Base-by-base conservation (phyloP, 2,113 vertebrate genomes). In the Salvelinus alpinus region DNA sequence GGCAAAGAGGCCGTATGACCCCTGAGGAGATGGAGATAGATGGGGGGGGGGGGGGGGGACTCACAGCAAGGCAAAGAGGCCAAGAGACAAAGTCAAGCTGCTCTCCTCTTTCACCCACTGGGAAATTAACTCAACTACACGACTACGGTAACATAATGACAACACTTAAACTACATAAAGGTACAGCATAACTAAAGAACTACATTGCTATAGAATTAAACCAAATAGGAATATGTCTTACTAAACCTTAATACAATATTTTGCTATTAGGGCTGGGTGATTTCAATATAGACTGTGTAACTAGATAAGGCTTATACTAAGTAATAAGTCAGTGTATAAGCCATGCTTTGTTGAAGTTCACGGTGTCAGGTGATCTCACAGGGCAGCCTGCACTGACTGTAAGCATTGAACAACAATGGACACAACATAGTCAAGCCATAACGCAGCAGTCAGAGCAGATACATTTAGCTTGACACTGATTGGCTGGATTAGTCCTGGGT, bases 401-500 rank as follows among this genome's bases (percentile, higher is more conserved):
- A 86, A 91, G 88, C 82, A 44, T 72, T 73, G 83, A 80, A 77
- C 87, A 85, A 80, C 74, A 5, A 20, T 69, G 77, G 81, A 78
- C 70, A 76, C 34, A 74, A 84, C 84, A 81, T 24, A 79, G 60
- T 69, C 72, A 80, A 31, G 24, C 51, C 24, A 29, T 57, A 48
- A 70, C 11, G 88, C 48, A 86, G 81, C 87, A 86, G 77, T 75
- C 75, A 76, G 78, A 73, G 73, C 74, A 88, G 73, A 64, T 90
- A 90, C 89, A 86, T 86, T 31, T 83, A 83, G 65, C 79, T 86
- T 86, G 6, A 60, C 59, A 60, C 59, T 22, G 79, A 92, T 85
- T 87, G 82, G 78, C 62, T 77, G 67, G 84, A 86, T 90, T 89
- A 91, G 84, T 91, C 44, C 76, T 81, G 84, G 74, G 27, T 87